Base-by-base conservation (phyloP, 2,888 invertebrate species). In the Metallyticus violacea region DNA sequence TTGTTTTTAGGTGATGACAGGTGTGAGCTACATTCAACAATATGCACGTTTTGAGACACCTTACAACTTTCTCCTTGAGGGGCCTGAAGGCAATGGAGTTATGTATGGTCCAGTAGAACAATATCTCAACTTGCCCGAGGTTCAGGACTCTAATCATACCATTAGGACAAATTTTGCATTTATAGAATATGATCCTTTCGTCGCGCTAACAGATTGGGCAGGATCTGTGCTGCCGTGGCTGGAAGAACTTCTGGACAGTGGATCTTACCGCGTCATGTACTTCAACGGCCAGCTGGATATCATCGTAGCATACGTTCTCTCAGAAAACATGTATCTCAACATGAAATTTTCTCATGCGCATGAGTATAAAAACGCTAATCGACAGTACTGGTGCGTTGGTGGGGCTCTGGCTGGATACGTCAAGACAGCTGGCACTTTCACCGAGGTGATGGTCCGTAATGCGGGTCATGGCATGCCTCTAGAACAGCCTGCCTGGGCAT, bases 221-320 rank as follows among this genome's bases (percentile, higher is more conserved):
- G 40, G 40, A 15, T 62, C 40, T 15, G 15, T 15, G 6, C 22
- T 62, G 40, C 15, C 40, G 9, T 62, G 0, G 15, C 40, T 62
- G 40, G 40, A 62, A 15, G 40, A 62, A 15, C 15, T 62, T 4
- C 40, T 62, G 15, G 3, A 15, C 15, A 15, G 15, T 62, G 40
- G 15, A 22, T 3, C 4, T 3, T 89, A 91, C 30, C 40, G 86
- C 26, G 89, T 89, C 29, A 89, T 89, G 81, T 91, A 90, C 88
- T 92, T 90, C 89, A 91, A 91, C 88, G 90, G 90, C 86, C 88
- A 91, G 88, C 90, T 93, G 90, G 95, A 96, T 90, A 93, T 95
- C 88, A 95, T 95, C 81, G 94, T 95, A n/a, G 95, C 95, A 0
- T 94, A 91, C 62, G 91, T 92, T 0, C 89, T 92, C 87, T 92